phyloP scores from a whole-genome alignment of 1,140 invertebrate genomes.

The Tetramorium simillimum region DNA sequence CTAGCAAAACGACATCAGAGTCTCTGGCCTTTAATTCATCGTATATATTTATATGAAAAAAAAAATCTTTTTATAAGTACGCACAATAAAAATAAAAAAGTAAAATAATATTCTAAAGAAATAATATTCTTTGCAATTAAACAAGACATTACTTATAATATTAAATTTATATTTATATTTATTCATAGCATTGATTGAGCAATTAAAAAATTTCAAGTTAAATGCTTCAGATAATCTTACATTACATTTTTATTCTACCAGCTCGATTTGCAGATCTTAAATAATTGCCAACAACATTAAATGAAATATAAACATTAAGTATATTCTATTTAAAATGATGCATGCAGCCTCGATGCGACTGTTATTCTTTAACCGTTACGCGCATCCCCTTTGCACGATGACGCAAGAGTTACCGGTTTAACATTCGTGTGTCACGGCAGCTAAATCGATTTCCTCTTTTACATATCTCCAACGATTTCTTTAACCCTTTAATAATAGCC shows the following conservation, averaged over 20 bases:
- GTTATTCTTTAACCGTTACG: slow-evolving; percentile 24
- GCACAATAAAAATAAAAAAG: too few relatives aligned
- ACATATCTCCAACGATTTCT: slow-evolving; percentile 55
- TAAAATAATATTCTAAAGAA: not conserved
- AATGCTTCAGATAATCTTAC: not conserved
- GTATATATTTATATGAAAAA: not conserved
- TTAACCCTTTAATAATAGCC: slow-evolving; percentile 39
- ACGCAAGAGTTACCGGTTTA: slow-evolving; percentile 42
- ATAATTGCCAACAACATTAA: not conserved
- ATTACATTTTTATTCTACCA: not conserved
- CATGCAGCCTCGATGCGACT: not conserved
- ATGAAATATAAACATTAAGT: not conserved
- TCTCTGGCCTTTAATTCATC: not conserved
- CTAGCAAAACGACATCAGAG: not conserved
- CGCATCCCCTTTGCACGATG: slow-evolving; percentile 25
- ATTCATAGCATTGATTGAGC: not conserved
- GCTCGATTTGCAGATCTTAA: not conserved
- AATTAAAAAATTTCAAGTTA: not conserved
- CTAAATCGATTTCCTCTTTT: slow-evolving; percentile 56
- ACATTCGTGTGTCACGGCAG: slow-evolving; percentile 1
- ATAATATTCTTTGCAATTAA: not conserved
- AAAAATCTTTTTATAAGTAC: too few relatives aligned
- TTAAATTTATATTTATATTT: not conserved
- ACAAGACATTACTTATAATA: not conserved
- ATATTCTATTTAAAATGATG: slow-evolving; percentile 9